These are phyloP conservation scores for Drosophila mojavensis DNA, from an alignment of 1,140 invertebrate genomes.

Conservation along the genomic window DNA sequence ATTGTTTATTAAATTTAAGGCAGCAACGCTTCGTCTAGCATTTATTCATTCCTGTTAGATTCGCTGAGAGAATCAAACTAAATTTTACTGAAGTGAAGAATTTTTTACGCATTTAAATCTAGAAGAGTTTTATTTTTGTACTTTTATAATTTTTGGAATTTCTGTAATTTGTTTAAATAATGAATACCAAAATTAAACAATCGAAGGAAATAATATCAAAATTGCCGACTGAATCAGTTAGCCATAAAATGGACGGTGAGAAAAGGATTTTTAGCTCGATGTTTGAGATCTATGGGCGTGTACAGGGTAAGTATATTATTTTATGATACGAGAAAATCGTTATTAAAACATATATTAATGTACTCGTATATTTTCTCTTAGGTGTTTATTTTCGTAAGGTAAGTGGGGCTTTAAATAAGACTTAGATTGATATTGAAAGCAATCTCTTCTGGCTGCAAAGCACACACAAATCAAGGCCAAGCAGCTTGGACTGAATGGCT, in stretches of 20 bases:
- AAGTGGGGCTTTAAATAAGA: background rate
- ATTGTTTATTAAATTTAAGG: too few species aligned
- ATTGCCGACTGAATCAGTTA: background rate
- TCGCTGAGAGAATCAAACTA: background rate
- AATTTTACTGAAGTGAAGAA: background rate
- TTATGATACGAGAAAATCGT: too few species aligned
- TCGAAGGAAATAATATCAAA: conserved; percentile 3
- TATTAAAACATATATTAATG: background rate
- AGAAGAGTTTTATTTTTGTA: background rate
- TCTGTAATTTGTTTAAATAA: background rate
- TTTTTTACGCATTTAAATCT: background rate
- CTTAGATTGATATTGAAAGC: too few species aligned
- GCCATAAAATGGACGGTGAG: background rate
- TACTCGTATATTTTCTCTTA: background rate
- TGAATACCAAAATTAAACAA: conserved; percentile 59
- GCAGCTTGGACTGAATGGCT: conserved; percentile 50
- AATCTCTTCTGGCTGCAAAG: conserved; percentile 7
- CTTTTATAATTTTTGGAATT: too few species aligned
- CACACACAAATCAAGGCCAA: conserved; percentile 58
- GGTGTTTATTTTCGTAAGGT: conserved; percentile 64
- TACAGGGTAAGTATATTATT: conserved; percentile 48
- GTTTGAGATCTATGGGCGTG: conserved; percentile 58
- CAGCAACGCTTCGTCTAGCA: too few species aligned
- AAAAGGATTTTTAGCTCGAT: conserved; percentile 42
- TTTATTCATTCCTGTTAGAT: background rate